Base-by-base conservation (phyloP, 2,888 invertebrate genomes). In the Nysson spinosus region DNA sequence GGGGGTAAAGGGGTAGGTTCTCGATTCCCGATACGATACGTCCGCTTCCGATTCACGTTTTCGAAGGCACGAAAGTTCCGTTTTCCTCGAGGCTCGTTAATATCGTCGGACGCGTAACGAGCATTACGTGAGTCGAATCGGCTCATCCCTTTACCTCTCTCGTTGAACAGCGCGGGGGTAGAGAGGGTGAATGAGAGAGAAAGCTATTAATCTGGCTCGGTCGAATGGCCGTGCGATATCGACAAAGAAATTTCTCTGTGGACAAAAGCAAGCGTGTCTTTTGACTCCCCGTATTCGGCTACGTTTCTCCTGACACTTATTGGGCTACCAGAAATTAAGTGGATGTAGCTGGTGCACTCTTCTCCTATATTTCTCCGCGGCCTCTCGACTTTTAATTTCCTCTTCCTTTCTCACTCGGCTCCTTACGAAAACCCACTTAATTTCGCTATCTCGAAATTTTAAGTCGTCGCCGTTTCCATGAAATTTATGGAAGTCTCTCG, bases 111-210 rank as follows among this genome's bases (percentile, higher is more conserved):
- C 74, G 69, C 68, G 77, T 77, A 77, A 77, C 77, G 77, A 77
- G 75, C 70, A 69, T 77, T 77, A 77, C 77, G 77, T 77, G 77
- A 77, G 68, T 46, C 68, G 75, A 75, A 73, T 75, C 75, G 71
- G 62, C 62, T 68, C 62, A 69, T 70, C 72, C 72, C 69, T 64
- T 39, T 51, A 32, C 55, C 56, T 50, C 58, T 47, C 55, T 42
- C 67, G 44, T 40, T n/a, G 54, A 49, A 61, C 47, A 46, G 9
- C 30, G 30, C 24, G 14, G 40, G 7, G 14, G 26, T 26, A 24
- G 24, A 24, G 37, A 5, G 4, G 16, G 44, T 26, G 4, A n/a
- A 9, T 12, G 35, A 17, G 44, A 57, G 69, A 73, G 62, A 50
- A 55, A 55, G 61, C 72, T 71, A 76, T 75, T 75, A 75, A 75